Conservation (phyloP, 2,797 vertebrate species). For the Phrynocephalus forsythii region DNA sequence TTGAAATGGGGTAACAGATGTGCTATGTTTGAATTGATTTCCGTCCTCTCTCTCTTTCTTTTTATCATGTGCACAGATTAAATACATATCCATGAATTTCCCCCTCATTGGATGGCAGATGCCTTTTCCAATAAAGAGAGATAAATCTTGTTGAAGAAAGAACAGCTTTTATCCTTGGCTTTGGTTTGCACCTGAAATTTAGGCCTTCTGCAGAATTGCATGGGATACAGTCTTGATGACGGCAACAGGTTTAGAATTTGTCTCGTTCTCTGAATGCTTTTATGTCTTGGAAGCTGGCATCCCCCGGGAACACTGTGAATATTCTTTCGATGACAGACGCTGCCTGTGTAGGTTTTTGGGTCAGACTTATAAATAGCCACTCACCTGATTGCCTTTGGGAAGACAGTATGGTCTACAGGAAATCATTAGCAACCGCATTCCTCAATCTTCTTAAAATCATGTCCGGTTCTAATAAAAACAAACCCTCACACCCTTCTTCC, state of each 20-base stretch:
- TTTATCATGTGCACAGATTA: slow-evolving; percentile 29
- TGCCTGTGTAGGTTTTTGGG: slow-evolving; percentile 57
- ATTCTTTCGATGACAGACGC: slow-evolving; percentile 36
- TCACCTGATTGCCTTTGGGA: not conserved
- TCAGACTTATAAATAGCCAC: not conserved
- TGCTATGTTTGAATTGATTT: slow-evolving; percentile 23
- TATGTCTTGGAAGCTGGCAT: slow-evolving; percentile 40
- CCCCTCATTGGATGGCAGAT: slow-evolving; percentile 14
- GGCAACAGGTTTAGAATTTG: slow-evolving; percentile 69
- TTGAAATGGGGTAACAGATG: slow-evolving; percentile 71
- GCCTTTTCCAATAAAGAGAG: slow-evolving; percentile 33
- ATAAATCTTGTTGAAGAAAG: slow-evolving; percentile 29
- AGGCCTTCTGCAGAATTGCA: slow-evolving; percentile 37
- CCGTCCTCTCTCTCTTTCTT: slow-evolving; percentile 16
- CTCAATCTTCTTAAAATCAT: too few species aligned
- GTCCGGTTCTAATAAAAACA: too few species aligned
- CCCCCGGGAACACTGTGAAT: slow-evolving; percentile 62
- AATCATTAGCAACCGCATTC: too few species aligned
- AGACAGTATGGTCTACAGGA: not conserved
- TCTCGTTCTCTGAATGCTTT: slow-evolving; percentile 45
- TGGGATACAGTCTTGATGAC: slow-evolving; percentile 62
- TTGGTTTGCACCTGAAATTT: slow-evolving; percentile 43
- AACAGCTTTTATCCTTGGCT: slow-evolving; percentile 43
- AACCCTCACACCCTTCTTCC: too few species aligned
- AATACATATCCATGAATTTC: slow-evolving; percentile 17